Evolutionary conservation across 64 coral and sea anemone genomes (phyloP).

Genomic region (Platygyra sinensis): DNA sequence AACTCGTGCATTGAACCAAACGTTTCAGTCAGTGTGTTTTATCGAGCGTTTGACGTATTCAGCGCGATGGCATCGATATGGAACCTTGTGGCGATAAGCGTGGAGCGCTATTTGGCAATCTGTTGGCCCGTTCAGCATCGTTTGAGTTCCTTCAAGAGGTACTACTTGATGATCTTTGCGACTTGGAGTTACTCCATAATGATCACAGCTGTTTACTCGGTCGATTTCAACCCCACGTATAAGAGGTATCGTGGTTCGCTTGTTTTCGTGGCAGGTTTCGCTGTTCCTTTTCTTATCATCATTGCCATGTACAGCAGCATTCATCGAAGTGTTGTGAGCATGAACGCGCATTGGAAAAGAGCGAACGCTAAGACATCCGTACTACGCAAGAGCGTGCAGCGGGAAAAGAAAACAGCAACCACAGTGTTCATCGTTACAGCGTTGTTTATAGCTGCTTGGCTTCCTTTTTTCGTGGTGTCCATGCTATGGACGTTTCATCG

Average conservation of each 20-base stretch:
- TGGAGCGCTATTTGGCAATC: slow-evolving; percentile 38
- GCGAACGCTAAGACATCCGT: slow-evolving; percentile 9
- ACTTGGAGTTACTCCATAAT: slow-evolving; percentile 24
- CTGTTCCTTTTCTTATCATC: slow-evolving; percentile 18
- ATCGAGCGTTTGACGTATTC: slow-evolving; percentile 41
- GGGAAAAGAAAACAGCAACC: slow-evolving; percentile 26
- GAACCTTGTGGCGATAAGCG: slow-evolving; percentile 50
- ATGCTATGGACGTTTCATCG: slow-evolving; percentile 16
- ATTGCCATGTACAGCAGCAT: slow-evolving; percentile 31
- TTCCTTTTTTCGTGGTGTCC: slow-evolving; percentile 55
- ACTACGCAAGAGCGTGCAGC: not conserved
- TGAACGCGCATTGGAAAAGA: slow-evolving; percentile 13
- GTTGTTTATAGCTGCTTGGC: slow-evolving; percentile 48
- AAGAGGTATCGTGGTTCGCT: not conserved
- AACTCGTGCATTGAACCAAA: not conserved
- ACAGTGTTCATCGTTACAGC: slow-evolving; percentile 35
- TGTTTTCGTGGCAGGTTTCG: slow-evolving; percentile 40
- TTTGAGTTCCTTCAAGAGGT: not conserved
- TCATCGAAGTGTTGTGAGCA: slow-evolving; percentile 9
- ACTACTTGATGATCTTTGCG: slow-evolving; percentile 25
- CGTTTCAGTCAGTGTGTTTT: not conserved
- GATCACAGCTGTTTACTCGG: slow-evolving; percentile 7
- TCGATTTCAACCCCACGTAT: not conserved
- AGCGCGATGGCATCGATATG: slow-evolving; percentile 56
- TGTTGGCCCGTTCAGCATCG: slow-evolving; percentile 28